Base-by-base conservation (phyloP, 2,888 invertebrate genomes). In the Gibbula magus region DNA sequence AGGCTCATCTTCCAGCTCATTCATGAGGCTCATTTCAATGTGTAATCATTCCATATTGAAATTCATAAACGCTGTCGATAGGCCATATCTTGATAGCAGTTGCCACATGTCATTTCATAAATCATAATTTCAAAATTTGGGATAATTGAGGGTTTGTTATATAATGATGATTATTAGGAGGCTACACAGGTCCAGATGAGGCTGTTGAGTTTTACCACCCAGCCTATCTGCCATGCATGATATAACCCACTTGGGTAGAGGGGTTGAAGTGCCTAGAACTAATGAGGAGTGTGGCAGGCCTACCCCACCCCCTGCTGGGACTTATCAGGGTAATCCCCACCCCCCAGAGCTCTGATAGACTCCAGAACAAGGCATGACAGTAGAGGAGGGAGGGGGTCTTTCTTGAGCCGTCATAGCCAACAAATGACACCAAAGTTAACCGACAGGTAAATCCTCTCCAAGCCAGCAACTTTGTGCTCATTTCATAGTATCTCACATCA, bases 301-400 rank as follows among this genome's bases (percentile, higher is more conserved):
- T 35, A 39, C 70, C 70, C 32, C 70, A 70, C 70, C 70, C 70
- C 67, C 70, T 13, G 2, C 16, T 20, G 20, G 70, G 35, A 35
- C 1, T 32, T 70, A 70, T 70, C 70, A 70, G 70, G 32, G 35
- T 70, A 70, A 70, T 70, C 70, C 70, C 70, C 39, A 70, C 70
- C 70, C 70, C 70, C 39, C 16, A 39, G 25, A 39, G 20, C 20
- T 35, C 39, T 70, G 70, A 39, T 39, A 70, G 70, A 70, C 32
- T 13, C 0, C 70, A 32, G 70, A 70, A 70, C 70, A 70, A 70
- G 70, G 35, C 70, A 25, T 61, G 61, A 61, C 22, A 61, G 29
- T 16, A 18, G 61, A 7, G 61, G 29, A 29, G 61, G 61, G 61
- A 61, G 61, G 61, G 61, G 61, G 61, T 25, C 61, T 61, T 61